Base-by-base conservation (phyloP, 2,113 vertebrate species). In the Cyprinodon tularosa region DNA sequence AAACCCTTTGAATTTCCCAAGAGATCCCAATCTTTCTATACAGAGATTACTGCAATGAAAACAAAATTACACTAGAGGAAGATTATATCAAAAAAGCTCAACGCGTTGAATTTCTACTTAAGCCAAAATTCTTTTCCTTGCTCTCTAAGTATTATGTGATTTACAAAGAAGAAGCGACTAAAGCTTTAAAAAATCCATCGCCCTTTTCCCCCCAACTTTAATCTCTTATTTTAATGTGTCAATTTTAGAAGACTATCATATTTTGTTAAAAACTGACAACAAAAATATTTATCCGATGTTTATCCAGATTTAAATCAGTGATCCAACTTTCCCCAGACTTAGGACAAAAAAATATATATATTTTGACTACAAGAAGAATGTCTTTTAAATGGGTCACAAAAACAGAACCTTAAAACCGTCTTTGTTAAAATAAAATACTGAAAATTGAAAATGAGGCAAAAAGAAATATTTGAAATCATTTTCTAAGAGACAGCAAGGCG, bases 41-140 rank as follows among this genome's bases (percentile, higher is more conserved):
- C 57, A 69, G 38, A 74, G 81, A 44, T 88, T 82, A 70, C 29
- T 73, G 77, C 69, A 84, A 88, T 84, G 68, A 86, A 86, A 88
- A 81, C 42, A 75, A 57, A 86, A 70, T 77, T 71, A 87, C 45
- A 83, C 61, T 65, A 47, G 48, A 42, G 36, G 71, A 67, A 76
- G 81, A 89, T 89, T 86, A 76, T 3, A 13, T 72, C 53, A 45
- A 71, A 44, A 29, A 78, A 82, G 86, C 78, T 88, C 74, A 79
- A 71, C 59, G 68, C 72, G 72, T 79, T 81, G 68, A 76, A 44
- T 76, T 59, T 80, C 38, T 77, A 62, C 47, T 72, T 71, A 85
- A 90, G 80, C 71, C 45, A 13, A 66, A 74, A 80, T 82, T 20
- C 72, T 81, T 79, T 77, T 62, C 20, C 17, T 4, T n/a, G 17